These are phyloP conservation scores for Adelges cooleyi DNA, from an alignment of 1,140 invertebrate species.

Conservation along the genomic window DNA sequence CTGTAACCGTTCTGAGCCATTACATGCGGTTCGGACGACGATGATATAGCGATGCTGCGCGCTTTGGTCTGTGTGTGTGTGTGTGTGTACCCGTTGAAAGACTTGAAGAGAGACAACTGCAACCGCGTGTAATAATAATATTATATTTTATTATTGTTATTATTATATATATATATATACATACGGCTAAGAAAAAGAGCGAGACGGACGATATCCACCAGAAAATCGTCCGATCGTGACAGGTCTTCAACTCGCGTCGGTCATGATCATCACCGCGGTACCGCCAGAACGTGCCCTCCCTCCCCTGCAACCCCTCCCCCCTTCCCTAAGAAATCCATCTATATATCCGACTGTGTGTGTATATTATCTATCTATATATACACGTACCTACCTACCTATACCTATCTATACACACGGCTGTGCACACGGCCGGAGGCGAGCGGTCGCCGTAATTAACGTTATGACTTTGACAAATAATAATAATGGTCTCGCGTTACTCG, in stretches of 20 bases:
- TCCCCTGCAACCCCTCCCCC: not conserved
- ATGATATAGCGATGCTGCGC: not conserved
- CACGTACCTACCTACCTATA: not conserved
- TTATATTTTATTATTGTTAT: too few species aligned
- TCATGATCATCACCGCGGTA: not conserved
- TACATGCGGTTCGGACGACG: too few species aligned
- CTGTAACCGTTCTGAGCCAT: too few species aligned
- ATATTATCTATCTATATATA: too few species aligned
- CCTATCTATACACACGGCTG: not conserved
- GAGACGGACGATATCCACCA: not conserved
- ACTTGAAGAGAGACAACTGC: too few species aligned
- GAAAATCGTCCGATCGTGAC: slow-evolving; percentile 23
- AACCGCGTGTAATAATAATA: too few species aligned
- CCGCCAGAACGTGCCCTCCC: not conserved
- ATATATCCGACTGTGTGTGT: too few species aligned
- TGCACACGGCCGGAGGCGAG: slow-evolving; percentile 8
- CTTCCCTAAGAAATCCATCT: too few species aligned
- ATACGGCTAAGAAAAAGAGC: too few species aligned
- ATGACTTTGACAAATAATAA: slow-evolving; percentile 29
- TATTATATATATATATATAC: too few species aligned
- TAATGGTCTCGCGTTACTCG: slow-evolving; percentile 29
- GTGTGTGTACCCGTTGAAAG: too few species aligned
- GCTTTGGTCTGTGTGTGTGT: too few species aligned
- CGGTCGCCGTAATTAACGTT: slow-evolving; percentile 25
- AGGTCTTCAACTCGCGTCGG: not conserved